These are phyloP conservation scores for Maniola jurtina DNA, from an alignment of 1,140 invertebrate species.

Conservation along the genomic window DNA sequence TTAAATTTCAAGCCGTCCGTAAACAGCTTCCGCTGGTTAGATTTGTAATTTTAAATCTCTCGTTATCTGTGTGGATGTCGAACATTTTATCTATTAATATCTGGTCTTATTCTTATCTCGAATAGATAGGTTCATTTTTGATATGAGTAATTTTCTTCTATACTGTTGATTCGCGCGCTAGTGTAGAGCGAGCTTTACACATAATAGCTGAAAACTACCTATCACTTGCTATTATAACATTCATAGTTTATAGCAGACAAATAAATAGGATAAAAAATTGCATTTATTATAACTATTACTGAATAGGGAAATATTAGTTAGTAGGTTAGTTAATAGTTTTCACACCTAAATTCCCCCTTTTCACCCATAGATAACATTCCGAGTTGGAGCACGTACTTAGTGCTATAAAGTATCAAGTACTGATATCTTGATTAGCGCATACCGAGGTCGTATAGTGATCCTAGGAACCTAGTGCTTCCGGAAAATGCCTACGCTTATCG, in stretches of 20 bases:
- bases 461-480: not conserved
- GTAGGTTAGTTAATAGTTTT: not conserved
- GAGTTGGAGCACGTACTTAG: not conserved
- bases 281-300: too few species aligned
- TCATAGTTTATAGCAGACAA: too few species aligned
- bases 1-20: slow-evolving; percentile 14
- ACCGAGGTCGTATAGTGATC: slow-evolving; percentile 1
- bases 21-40: slow-evolving; percentile 22
- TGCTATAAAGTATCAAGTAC: slow-evolving; percentile 2
- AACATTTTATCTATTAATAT: not conserved
- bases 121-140: too few species aligned
- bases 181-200: too few species aligned
- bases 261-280: too few species aligned
- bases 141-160: too few species aligned
- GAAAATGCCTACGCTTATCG: slow-evolving; percentile 49
- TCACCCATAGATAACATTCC: slow-evolving; percentile 10
- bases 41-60: not conserved
- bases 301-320: not conserved
- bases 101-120: not conserved
- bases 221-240: too few species aligned
- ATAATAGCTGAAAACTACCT: too few species aligned
- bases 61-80: not conserved
- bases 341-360: not conserved
- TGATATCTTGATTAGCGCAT: not conserved
- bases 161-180: too few species aligned